phyloP scores from a whole-genome alignment of 2,888 invertebrate species.

The Drosophila robusta region DNA sequence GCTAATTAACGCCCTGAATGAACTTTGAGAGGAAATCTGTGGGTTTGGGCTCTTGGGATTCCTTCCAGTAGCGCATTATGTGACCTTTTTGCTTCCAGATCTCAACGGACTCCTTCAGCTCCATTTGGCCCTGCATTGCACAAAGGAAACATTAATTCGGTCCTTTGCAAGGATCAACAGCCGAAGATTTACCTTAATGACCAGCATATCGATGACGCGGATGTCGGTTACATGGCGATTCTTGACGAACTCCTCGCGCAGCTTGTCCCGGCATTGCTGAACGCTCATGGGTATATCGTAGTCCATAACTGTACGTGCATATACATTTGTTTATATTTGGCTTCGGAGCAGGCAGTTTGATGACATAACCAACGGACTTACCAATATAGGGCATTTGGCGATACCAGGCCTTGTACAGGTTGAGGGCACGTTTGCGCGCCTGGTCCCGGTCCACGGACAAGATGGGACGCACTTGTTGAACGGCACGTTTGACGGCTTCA shows the following conservation, averaged over 20 bases:
- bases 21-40: conserved; percentile 97
- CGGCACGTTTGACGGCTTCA: conserved; percentile 85
- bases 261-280: conserved; percentile 89
- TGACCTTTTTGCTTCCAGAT: conserved; percentile 96
- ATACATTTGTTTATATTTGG: conserved; percentile 48
- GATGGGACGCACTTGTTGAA: conserved; percentile 93
- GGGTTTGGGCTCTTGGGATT: conserved; percentile 93
- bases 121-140: conserved; percentile 94
- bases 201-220: conserved; percentile 95
- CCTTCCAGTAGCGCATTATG: conserved; percentile 94
- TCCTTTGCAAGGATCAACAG: neutral
- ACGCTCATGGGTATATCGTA: conserved; percentile 93
- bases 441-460: conserved; percentile 91
- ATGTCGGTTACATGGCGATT: conserved; percentile 93
- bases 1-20: conserved; percentile 83
- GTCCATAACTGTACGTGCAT: conserved; percentile 88
- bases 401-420: conserved; percentile 97
- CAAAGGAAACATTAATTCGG: neutral
- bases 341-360: conserved; percentile 41
- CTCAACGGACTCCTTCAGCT: conserved; percentile 93
- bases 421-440: conserved; percentile 92
- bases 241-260: conserved; percentile 92
- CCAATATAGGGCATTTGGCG: conserved; percentile 95
- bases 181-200: conserved; percentile 91
- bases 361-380: conserved; percentile 86